Percentiles rank a stretch among this genome's conserved stretches.
These are phyloP conservation scores for Ischnus inquisitorius DNA, from an alignment of 2,888 invertebrate species.

Conservation along the genomic window DNA sequence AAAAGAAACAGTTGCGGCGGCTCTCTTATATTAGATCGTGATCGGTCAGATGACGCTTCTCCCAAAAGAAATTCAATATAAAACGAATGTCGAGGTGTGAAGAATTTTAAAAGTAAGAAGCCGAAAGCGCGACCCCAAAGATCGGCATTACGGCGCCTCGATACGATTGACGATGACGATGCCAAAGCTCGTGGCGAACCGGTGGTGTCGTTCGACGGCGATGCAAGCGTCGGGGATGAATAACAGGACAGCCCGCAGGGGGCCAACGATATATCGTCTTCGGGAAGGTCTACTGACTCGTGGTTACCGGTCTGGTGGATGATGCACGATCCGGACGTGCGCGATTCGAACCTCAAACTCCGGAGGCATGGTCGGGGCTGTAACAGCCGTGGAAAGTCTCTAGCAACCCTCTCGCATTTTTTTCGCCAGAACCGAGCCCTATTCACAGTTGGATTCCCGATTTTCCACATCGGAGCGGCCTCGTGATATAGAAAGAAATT, in stretches of 20 bases:
- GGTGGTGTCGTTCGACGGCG: constrained; percentile 35
- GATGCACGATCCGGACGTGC: constrained; percentile 79
- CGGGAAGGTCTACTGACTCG: constrained; percentile 80
- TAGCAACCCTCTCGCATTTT: constrained; percentile 34
- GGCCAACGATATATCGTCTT: constrained; percentile 75
- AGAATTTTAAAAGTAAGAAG: constrained; percentile 40
- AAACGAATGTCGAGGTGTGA: constrained; percentile 22
- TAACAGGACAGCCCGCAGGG: constrained; percentile 64
- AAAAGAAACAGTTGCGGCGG: constrained; percentile 12
- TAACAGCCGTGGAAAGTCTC: constrained; percentile 41
- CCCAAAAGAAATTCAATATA: constrained; percentile 53
- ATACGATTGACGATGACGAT: neutral
- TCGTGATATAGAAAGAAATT: constrained; percentile 43
- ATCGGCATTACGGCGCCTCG: neutral
- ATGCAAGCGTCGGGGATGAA: constrained; percentile 59
- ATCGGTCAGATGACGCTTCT: constrained; percentile 20
- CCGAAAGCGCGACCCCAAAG: neutral
- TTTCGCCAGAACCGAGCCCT: constrained; percentile 5
- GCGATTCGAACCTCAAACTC: constrained; percentile 67
- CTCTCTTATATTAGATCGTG: constrained; percentile 9
- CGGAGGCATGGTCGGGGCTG: constrained; percentile 46
- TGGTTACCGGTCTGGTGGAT: constrained; percentile 80
- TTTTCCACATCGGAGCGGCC: constrained; percentile 42
- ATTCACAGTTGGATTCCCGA: constrained; percentile 44
- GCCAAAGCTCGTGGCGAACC: neutral